phyloP scores from a whole-genome alignment of 2,113 vertebrate genomes.

The human (Homo sapiens) region GRCh38 chr12:5965501-5966000 shows the following conservation, averaged over 20 bases:
- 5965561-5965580: background rate
- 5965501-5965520: background rate
- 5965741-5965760: background rate
- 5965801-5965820: background rate
- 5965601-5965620: background rate
- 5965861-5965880: background rate
- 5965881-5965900: background rate
- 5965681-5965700: background rate
- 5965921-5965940: background rate
- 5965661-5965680: background rate
- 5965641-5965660: rapidly evolving
- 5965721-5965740: background rate
- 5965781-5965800: background rate
- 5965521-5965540: background rate
- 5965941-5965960: background rate
- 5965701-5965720: background rate
- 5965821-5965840: background rate
- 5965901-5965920: background rate
- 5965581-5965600: background rate
- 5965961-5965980: background rate
- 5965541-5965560: background rate
- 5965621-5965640: background rate
- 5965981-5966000: background rate
- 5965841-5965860: rapidly evolving
- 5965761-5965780: background rate